These are phyloP conservation scores for Falco punctatus DNA, from an alignment of 2,113 vertebrate species.

Conservation along the genomic window DNA sequence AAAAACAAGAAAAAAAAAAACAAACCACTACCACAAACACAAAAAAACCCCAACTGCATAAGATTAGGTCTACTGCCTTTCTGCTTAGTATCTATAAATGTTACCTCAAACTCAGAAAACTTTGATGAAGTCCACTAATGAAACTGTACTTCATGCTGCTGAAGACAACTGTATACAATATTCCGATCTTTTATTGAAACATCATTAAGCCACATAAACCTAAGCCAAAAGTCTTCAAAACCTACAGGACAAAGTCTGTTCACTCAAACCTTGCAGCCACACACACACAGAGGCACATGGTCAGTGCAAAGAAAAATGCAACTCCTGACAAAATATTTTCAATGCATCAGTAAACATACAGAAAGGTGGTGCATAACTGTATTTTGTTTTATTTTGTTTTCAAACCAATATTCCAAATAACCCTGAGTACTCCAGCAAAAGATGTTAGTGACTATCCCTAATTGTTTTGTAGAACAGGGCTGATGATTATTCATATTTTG, in stretches of 20 bases:
- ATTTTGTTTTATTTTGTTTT: background rate
- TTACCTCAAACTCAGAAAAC: background rate
- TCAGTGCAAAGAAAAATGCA: background rate
- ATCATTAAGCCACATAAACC: background rate
- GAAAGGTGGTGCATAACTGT: background rate
- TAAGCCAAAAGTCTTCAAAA: constrained; percentile 25
- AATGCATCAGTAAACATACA: background rate
- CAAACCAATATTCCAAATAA: background rate
- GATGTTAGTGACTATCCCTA: background rate
- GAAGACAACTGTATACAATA: background rate
- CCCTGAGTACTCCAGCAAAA: background rate
- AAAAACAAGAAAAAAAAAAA: background rate
- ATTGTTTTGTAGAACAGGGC: background rate
- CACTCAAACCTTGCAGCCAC: background rate
- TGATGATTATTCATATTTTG: background rate
- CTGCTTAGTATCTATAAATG: background rate
- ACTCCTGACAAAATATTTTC: background rate
- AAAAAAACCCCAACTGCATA: background rate
- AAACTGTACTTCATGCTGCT: background rate
- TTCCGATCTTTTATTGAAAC: background rate
- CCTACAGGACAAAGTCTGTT: background rate
- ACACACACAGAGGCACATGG: background rate
- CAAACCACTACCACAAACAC: background rate
- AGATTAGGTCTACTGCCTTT: background rate
- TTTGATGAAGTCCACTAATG: background rate